Percentiles rank a stretch among this genome's conserved stretches.
Conservation (phyloP, 2,888 invertebrate species). For the Nomada goodeniana region DNA sequence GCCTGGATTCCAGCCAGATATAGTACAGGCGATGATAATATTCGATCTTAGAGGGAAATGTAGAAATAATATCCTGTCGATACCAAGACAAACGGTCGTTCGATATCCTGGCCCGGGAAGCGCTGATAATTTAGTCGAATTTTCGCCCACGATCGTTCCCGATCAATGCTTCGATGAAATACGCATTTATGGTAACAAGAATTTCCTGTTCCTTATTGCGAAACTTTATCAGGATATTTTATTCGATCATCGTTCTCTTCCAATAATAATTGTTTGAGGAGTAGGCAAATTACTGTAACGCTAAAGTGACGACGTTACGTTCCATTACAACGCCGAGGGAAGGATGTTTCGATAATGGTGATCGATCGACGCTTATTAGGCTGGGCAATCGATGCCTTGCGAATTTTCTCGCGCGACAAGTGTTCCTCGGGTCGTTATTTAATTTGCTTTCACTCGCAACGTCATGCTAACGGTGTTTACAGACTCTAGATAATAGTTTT, state of each 20-base stretch:
- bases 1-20: conserved; percentile 43
- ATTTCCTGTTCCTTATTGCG: neutral
- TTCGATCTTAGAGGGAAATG: conserved; percentile 9
- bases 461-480: neutral
- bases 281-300: conserved; percentile 13
- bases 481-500: conserved; percentile 8
- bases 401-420: conserved; percentile 21
- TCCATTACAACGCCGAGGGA: conserved; percentile 23
- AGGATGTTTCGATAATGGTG: conserved; percentile 19
- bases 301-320: conserved; percentile 18
- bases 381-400: conserved; percentile 2
- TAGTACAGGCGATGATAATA: neutral
- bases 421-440: conserved; percentile 1
- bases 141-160: neutral
- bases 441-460: neutral
- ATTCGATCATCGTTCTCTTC: neutral
- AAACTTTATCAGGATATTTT: neutral
- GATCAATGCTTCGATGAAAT: neutral
- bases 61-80: conserved; percentile 24
- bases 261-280: neutral
- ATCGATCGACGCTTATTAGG: conserved; percentile 51
- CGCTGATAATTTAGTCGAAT: neutral
- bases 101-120: neutral
- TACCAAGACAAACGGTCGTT: neutral
- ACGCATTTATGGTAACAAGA: too few species aligned